These are phyloP conservation scores for Chromis chromis DNA, from an alignment of 2,797 vertebrate genomes.

Conservation along the genomic window DNA sequence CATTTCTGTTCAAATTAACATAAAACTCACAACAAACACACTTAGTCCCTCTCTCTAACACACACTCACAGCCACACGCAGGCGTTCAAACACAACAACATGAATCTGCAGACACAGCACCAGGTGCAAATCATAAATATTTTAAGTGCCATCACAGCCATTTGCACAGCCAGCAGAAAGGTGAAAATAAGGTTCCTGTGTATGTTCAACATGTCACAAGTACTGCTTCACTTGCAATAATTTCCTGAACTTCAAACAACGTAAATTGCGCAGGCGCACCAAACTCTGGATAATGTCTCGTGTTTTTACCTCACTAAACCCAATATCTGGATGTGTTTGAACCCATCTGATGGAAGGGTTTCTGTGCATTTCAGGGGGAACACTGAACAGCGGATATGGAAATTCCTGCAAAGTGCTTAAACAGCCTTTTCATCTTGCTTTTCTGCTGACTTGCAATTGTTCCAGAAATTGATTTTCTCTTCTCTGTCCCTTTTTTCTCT, in stretches of 20 bases:
- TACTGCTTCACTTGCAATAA: slow-evolving; percentile 50
- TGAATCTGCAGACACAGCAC: slow-evolving; percentile 63
- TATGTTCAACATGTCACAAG: slow-evolving; percentile 52
- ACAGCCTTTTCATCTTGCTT: slow-evolving; percentile 62
- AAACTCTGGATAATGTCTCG: slow-evolving; percentile 11
- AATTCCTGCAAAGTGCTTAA: slow-evolving; percentile 70
- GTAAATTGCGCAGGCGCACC: not conserved
- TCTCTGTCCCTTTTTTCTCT: slow-evolving; percentile 22
- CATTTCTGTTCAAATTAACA: slow-evolving; percentile 31
- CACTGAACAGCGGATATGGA: slow-evolving; percentile 51
- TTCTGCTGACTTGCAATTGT: slow-evolving; percentile 79
- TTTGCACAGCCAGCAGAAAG: slow-evolving; percentile 60
- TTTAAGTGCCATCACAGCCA: slow-evolving; percentile 60
- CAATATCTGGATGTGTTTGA: slow-evolving; percentile 15
- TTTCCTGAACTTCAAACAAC: slow-evolving; percentile 55
- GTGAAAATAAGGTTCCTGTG: slow-evolving; percentile 48
- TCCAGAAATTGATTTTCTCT: slow-evolving; percentile 62
- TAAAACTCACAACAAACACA: slow-evolving; percentile 11
- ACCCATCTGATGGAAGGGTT: slow-evolving; percentile 9
- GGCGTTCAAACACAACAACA: slow-evolving; percentile 22
- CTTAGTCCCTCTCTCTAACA: not conserved
- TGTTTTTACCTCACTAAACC: slow-evolving; percentile 23
- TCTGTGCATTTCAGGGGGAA: slow-evolving; percentile 31
- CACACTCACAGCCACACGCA: slow-evolving; percentile 15
- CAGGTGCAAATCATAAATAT: slow-evolving; percentile 76